Conservation (phyloP, 2,888 invertebrate genomes). For the Neelides folsomi region DNA sequence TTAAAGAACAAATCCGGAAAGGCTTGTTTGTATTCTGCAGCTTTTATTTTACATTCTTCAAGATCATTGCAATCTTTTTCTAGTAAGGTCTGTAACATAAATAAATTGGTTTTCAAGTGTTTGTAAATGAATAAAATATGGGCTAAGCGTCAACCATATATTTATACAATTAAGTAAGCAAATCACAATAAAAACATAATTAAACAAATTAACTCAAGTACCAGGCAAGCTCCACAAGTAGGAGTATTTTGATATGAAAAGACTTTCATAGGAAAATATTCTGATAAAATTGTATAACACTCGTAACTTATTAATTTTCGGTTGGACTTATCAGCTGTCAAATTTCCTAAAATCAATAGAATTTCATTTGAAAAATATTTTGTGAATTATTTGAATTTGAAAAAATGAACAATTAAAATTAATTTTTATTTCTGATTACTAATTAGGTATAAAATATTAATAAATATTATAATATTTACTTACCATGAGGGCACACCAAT, state of each 20-base stretch:
- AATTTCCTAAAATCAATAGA: conserved; percentile 34
- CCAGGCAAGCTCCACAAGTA: conserved; percentile 20
- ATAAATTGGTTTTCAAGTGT: no score
- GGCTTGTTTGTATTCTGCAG: conserved; percentile 18
- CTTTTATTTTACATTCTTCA: conserved; percentile 13
- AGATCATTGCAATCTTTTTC: conserved; percentile 8
- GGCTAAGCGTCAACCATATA: no score
- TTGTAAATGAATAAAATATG: no score
- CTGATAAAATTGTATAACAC: conserved; percentile 43
- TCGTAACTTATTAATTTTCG: conserved; percentile 42
- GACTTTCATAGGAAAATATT: conserved; percentile 39
- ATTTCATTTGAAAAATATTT: no score
- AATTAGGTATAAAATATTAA: no score
- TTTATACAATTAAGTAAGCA: no score
- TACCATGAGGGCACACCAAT: neutral
- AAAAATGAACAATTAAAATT: no score
- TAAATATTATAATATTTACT: neutral
- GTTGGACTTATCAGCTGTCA: conserved; percentile 37
- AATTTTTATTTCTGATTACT: no score
- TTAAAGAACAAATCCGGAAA: conserved; percentile 15
- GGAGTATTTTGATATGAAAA: conserved; percentile 20
- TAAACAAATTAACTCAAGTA: conserved; percentile 6
- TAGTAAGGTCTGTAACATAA: conserved; percentile 5
- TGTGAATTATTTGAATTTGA: no score
- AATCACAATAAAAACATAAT: no score